phyloP scores from a whole-genome alignment of 2,113 vertebrate species.

The Tapirus terrestris region DNA sequence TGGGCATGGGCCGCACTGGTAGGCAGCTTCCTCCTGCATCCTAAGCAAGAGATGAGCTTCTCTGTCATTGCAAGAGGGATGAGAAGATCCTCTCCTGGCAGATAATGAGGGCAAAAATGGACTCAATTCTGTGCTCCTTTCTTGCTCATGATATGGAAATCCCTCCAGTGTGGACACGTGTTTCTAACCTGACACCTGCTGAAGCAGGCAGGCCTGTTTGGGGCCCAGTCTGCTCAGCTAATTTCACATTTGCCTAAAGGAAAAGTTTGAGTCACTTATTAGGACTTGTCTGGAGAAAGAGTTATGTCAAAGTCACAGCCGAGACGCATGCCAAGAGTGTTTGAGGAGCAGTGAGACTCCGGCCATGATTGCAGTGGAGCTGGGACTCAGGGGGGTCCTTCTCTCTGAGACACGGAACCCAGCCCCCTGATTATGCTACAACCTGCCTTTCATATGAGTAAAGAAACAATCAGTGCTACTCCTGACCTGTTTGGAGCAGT shows the following conservation, averaged over 20 bases:
- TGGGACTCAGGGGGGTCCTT: accelerated
- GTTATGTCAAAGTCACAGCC: not conserved
- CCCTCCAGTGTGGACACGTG: accelerated
- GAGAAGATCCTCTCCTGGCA: constrained; percentile 28
- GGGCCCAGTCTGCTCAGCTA: no score
- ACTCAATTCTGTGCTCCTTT: not conserved
- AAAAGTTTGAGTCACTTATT: not conserved
- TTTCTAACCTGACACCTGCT: not conserved
- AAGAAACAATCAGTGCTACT: accelerated
- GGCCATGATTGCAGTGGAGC: not conserved
- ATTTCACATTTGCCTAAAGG: not conserved
- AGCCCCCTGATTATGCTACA: accelerated
- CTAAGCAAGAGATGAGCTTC: accelerated
- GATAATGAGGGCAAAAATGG: not conserved
- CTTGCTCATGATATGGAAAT: accelerated
- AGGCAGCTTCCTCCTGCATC: not conserved
- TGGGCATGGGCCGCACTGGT: constrained; percentile 52
- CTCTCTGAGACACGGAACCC: accelerated
- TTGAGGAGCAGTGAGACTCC: accelerated
- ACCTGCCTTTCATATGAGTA: accelerated
- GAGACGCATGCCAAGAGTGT: accelerated
- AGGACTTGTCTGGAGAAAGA: not conserved
- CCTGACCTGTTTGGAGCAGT: accelerated
- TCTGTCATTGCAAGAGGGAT: accelerated
- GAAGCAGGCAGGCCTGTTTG: not conserved